Evolutionary conservation across 2,888 invertebrate species (phyloP).

Genomic region (Sipha maydis): DNA sequence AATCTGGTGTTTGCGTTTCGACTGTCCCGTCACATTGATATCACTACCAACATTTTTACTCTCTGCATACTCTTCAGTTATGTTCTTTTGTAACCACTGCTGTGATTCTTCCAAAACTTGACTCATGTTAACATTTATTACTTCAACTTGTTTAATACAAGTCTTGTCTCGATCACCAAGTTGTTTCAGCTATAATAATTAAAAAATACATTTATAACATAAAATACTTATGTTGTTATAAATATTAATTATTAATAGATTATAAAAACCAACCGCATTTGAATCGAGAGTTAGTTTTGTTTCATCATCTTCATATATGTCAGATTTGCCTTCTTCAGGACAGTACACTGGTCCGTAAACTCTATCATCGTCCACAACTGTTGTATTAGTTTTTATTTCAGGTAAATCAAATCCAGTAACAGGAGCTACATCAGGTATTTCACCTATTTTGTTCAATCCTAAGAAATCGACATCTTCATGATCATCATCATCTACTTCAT

Average conservation of each 20-base stretch:
- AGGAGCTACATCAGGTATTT: constrained; percentile 40
- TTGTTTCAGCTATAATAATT: constrained; percentile 71
- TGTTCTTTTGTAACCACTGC: constrained; percentile 82
- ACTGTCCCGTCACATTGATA: constrained; percentile 73
- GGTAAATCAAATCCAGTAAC: constrained; percentile 54
- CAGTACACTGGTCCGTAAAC: constrained; percentile 53
- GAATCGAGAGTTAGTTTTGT: constrained; percentile 46
- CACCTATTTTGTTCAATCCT: constrained; percentile 65
- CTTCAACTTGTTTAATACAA: constrained; percentile 75
- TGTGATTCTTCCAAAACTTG: constrained; percentile 83
- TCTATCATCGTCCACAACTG: constrained; percentile 14
- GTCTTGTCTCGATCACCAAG: constrained; percentile 77
- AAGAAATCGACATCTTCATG: constrained; percentile 68
- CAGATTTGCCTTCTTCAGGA: constrained; percentile 34
- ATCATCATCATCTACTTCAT: constrained; percentile 67
- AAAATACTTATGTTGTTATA: not conserved
- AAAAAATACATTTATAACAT: not conserved
- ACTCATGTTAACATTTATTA: constrained; percentile 85
- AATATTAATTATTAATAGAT: not conserved
- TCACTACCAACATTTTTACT: constrained; percentile 68
- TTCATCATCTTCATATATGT: constrained; percentile 51
- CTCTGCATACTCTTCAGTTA: constrained; percentile 76
- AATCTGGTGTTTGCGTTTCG: constrained; percentile 92
- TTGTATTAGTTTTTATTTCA: constrained; percentile 22
- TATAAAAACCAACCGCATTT: constrained; percentile 40